A percentile compares a stretch with the other conserved stretches of the same genome.
These are phyloP conservation scores for Nebria brevicollis DNA, from an alignment of 2,888 invertebrate genomes.

Conservation along the genomic window DNA sequence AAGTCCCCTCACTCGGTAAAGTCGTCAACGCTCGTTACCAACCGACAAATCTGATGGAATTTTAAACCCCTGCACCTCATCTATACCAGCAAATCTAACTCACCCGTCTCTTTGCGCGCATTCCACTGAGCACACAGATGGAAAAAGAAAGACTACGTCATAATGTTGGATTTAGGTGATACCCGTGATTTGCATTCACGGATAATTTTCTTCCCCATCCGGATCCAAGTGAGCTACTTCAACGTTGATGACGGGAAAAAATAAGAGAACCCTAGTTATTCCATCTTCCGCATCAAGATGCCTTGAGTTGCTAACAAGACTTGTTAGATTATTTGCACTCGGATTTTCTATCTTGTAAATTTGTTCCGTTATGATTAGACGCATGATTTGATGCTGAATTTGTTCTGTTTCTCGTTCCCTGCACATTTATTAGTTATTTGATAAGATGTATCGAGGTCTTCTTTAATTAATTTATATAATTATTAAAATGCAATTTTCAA, in stretches of 20 bases:
- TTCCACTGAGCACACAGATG: conserved; percentile 20
- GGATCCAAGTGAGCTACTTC: conserved; percentile 28
- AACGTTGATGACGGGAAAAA: conserved; percentile 13
- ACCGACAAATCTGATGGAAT: conserved; percentile 39
- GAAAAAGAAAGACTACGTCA: conserved; percentile 26
- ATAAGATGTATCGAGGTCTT: too few relatives aligned
- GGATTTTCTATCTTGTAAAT: not conserved
- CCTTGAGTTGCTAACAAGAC: not conserved
- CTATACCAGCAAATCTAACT: not conserved
- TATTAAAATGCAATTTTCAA: too few relatives aligned
- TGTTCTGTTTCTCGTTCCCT: too few relatives aligned
- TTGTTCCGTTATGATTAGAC: not conserved
- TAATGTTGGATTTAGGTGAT: conserved; percentile 22
- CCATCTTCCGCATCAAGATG: not conserved
- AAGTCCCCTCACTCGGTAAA: conserved; percentile 6
- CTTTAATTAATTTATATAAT: too few relatives aligned
- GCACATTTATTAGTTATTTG: too few relatives aligned
- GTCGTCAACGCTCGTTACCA: conserved; percentile 26
- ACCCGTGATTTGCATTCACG: conserved; percentile 39
- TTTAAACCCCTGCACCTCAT: conserved; percentile 16
- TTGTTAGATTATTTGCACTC: not conserved
- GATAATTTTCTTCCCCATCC: conserved; percentile 35
- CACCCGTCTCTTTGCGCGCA: not conserved
- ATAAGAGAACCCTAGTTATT: not conserved
- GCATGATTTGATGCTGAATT: not conserved